Evolutionary conservation across 1,140 invertebrate species (phyloP).

Genomic region (Drosophila malerkotliana): DNA sequence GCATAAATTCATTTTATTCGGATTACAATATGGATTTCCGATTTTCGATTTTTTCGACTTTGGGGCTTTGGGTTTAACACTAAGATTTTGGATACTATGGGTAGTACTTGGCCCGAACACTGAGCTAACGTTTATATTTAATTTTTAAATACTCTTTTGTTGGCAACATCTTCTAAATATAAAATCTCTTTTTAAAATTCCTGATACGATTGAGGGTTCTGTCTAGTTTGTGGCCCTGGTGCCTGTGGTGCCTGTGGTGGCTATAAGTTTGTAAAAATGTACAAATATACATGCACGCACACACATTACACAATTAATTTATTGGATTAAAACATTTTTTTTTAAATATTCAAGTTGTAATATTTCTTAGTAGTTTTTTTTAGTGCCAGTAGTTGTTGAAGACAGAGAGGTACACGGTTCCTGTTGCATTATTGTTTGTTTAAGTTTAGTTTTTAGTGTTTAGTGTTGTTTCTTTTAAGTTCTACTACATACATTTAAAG

Average conservation of each 20-base stretch:
- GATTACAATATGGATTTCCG: conserved; percentile 3
- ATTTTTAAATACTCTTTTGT: background rate
- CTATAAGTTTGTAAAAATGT: conserved; percentile 47
- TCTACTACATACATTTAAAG: conserved; percentile 24
- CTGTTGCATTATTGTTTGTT: conserved; percentile 51
- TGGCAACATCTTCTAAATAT: conserved; percentile 15
- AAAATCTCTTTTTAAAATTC: conserved; percentile 31
- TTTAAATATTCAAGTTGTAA: background rate
- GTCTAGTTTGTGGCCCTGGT: background rate
- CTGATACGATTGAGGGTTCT: conserved; percentile 14
- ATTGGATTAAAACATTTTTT: conserved; percentile 1
- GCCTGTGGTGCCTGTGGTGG: conserved; percentile 4
- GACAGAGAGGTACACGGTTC: conserved; percentile 67
- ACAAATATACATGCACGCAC: conserved; percentile 36
- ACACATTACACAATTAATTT: conserved; percentile 12
- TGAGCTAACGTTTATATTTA: background rate
- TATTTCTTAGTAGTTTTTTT: background rate
- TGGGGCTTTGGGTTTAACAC: conserved; percentile 22
- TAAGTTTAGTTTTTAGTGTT: conserved; percentile 7
- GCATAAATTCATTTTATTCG: conserved; percentile 51
- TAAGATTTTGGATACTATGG: conserved; percentile 12
- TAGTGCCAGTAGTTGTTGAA: conserved; percentile 4
- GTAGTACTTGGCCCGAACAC: background rate
- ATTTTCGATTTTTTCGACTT: conserved; percentile 2
- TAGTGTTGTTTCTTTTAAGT: conserved; percentile 15